Conservation (phyloP, 2,888 invertebrate genomes). For the Himalopsyche tibetana region DNA sequence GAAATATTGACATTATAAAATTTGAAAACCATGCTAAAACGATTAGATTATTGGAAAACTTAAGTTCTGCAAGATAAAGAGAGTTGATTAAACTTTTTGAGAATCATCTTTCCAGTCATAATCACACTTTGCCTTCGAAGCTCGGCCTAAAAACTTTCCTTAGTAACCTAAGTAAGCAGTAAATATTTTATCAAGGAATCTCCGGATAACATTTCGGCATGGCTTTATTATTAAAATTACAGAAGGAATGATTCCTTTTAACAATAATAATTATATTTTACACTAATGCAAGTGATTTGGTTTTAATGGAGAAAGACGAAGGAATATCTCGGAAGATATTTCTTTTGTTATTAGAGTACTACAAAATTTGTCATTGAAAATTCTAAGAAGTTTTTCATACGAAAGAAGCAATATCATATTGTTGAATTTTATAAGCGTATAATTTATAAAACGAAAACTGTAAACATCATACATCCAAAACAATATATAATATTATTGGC, state of each 20-base stretch:
- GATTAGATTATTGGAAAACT: constrained; percentile 34
- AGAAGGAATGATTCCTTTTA: neutral
- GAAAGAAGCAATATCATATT: no score
- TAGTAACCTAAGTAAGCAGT: constrained; percentile 1
- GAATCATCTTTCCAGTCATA: constrained; percentile 11
- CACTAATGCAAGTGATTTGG: neutral
- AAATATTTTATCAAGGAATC: neutral
- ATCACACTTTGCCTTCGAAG: constrained; percentile 14
- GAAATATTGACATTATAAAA: constrained; percentile 31
- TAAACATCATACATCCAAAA: no score
- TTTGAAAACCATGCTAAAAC: neutral
- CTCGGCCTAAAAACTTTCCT: constrained; percentile 3
- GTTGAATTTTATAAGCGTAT: no score
- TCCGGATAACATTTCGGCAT: constrained; percentile 10
- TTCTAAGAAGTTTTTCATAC: no score
- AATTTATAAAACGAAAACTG: no score
- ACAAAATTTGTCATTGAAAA: no score
- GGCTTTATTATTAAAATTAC: constrained; percentile 9
- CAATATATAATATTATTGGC: no score
- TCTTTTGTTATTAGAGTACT: neutral
- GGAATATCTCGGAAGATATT: neutral
- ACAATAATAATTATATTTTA: constrained; percentile 22
- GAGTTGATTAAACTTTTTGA: constrained; percentile 21
- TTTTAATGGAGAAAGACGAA: neutral
- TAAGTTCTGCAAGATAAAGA: constrained; percentile 15